Percentiles rank a stretch among this genome's conserved stretches.
These are phyloP conservation scores for Anas bahamensis DNA, from an alignment of 2,797 vertebrate genomes.

Conservation along the genomic window DNA sequence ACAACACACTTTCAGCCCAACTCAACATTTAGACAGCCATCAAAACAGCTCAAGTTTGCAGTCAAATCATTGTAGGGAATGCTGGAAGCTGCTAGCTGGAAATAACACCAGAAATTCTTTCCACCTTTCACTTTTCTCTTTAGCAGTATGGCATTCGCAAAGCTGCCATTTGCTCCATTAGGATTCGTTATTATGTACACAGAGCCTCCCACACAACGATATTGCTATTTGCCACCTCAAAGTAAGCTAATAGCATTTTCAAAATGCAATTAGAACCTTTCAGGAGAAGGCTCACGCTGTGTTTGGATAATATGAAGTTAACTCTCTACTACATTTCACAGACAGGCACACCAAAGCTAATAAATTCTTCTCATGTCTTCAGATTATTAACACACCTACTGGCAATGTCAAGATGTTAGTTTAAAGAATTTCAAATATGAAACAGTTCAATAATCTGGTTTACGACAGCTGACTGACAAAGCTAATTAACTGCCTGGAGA, in stretches of 20 bases:
- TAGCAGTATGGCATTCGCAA: neutral
- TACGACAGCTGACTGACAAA: constrained; percentile 71
- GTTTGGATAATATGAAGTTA: constrained; percentile 69
- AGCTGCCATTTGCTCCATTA: constrained; percentile 39
- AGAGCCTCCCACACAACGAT: constrained; percentile 11
- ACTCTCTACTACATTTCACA: constrained; percentile 56
- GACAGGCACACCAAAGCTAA: constrained; percentile 72
- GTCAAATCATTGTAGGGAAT: neutral
- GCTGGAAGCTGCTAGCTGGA: neutral
- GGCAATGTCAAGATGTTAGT: constrained; percentile 72
- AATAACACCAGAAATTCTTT: neutral
- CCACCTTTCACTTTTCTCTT: neutral
- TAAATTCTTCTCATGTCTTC: constrained; percentile 73
- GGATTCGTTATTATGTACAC: constrained; percentile 35
- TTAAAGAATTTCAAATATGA: constrained; percentile 75
- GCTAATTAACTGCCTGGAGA: constrained; percentile 74
- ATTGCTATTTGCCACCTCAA: constrained; percentile 42
- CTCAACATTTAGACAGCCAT: neutral
- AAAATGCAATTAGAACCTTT: constrained; percentile 66
- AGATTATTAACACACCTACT: constrained; percentile 76
- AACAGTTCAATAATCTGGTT: constrained; percentile 70
- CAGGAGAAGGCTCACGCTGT: constrained; percentile 53
- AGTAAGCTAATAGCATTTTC: constrained; percentile 58
- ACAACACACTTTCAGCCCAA: neutral
- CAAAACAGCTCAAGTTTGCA: neutral